A percentile compares a stretch with the other conserved stretches of the same genome.
Evolutionary conservation across 2,888 invertebrate genomes (phyloP).

Genomic region (Orthosia gracilis): DNA sequence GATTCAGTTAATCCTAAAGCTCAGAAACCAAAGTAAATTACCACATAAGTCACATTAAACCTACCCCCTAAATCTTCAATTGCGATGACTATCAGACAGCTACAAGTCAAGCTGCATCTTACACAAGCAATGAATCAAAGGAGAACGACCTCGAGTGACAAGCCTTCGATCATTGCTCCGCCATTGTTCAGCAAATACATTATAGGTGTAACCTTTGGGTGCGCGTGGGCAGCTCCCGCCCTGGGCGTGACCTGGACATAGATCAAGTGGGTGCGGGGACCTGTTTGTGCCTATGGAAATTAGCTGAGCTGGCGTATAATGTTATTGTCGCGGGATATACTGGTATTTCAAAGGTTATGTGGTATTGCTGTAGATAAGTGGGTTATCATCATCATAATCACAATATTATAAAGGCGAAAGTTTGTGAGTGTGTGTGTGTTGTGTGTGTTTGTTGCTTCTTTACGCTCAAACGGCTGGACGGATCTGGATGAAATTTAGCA

Average conservation of each 20-base stretch:
- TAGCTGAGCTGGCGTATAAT: slow-evolving; percentile 34
- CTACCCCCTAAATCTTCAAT: slow-evolving; percentile 17
- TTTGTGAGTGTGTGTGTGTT: no score
- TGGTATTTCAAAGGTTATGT: slow-evolving; percentile 9
- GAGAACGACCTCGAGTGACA: slow-evolving; percentile 77
- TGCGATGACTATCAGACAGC: slow-evolving; percentile 26
- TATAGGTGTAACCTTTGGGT: slow-evolving; percentile 78
- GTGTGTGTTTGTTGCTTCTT: no score
- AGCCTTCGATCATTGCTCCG: slow-evolving; percentile 74
- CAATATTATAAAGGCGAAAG: no score
- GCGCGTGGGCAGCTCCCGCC: slow-evolving; percentile 76
- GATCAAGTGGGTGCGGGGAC: slow-evolving; percentile 63
- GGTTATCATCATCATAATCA: no score
- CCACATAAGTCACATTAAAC: not conserved
- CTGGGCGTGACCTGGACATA: slow-evolving; percentile 78
- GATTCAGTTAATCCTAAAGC: not conserved
- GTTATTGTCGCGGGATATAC: slow-evolving; percentile 20
- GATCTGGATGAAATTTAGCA: no score
- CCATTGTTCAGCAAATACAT: slow-evolving; percentile 69
- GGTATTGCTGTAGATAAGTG: not conserved
- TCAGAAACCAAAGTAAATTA: not conserved
- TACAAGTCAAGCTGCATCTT: slow-evolving; percentile 49
- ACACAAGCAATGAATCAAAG: slow-evolving; percentile 73
- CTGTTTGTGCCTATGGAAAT: slow-evolving; percentile 63
- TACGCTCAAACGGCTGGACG: no score